Percentiles rank a stretch among this genome's conserved stretches.
Evolutionary conservation across 1,140 invertebrate genomes (phyloP).

Genomic region (Papilio glaucus): DNA sequence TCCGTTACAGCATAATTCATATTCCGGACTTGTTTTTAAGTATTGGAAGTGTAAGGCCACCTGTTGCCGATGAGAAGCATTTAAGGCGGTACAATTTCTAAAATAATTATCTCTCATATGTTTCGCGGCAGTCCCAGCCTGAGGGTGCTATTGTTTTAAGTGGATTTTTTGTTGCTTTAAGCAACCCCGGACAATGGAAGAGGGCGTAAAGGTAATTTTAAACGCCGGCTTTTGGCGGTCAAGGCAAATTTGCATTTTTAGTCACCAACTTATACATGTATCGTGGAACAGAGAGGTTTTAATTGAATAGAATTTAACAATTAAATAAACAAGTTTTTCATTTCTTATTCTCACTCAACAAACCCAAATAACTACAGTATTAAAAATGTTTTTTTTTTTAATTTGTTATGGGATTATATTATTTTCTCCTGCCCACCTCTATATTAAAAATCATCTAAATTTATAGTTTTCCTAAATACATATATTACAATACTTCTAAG

Average conservation of each 20-base stretch:
- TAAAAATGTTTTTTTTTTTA: too few relatives aligned
- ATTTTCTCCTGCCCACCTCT: too few relatives aligned
- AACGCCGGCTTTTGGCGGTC: constrained; percentile 52
- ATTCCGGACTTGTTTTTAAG: constrained; percentile 13
- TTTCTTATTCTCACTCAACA: too few relatives aligned
- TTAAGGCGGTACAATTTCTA: constrained; percentile 69
- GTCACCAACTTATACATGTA: not conserved
- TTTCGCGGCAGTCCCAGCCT: constrained; percentile 64
- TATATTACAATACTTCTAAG: too few relatives aligned
- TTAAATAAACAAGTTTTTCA: constrained; percentile 9
- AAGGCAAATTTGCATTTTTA: constrained; percentile 30
- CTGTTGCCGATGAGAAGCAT: constrained; percentile 62
- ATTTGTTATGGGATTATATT: too few relatives aligned
- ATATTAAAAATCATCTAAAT: too few relatives aligned
- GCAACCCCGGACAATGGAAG: constrained; percentile 76
- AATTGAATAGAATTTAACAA: not conserved
- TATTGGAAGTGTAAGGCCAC: constrained; percentile 52
- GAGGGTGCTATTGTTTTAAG: constrained; percentile 81
- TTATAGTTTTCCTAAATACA: too few relatives aligned
- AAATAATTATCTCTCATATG: constrained; percentile 79
- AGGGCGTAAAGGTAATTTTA: constrained; percentile 60
- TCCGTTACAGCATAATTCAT: constrained; percentile 28
- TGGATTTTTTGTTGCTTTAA: constrained; percentile 77
- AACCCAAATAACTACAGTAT: too few relatives aligned
- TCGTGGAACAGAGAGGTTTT: not conserved